A percentile compares a stretch with the other conserved stretches of the same genome.
phyloP scores from a whole-genome alignment of 1,140 invertebrate species.

The Lepidurus arcticus region DNA sequence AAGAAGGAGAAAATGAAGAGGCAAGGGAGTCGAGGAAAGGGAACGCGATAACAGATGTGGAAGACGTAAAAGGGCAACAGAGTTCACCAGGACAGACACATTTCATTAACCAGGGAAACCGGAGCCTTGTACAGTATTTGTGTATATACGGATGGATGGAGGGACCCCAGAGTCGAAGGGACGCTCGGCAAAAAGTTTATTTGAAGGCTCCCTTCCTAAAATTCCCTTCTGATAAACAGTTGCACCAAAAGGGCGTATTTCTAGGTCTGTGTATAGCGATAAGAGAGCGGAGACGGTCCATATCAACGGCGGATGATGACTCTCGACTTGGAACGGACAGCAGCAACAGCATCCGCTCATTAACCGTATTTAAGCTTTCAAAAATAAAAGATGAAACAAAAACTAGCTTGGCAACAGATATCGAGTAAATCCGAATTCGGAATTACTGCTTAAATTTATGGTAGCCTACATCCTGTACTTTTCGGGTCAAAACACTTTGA shows the following conservation, averaged over 20 bases:
- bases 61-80: background rate
- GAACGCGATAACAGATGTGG: background rate
- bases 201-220: background rate
- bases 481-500: background rate
- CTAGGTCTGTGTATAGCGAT: background rate
- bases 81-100: background rate
- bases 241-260: background rate
- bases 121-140: background rate
- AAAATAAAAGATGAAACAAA: background rate
- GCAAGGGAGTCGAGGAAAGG: background rate
- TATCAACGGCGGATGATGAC: conserved; percentile 12
- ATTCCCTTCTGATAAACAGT: conserved; percentile 1
- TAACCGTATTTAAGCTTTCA: background rate
- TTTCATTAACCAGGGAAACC: conserved; percentile 3
- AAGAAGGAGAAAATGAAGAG: background rate
- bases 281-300: background rate
- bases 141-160: background rate
- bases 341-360: conserved; percentile 1
- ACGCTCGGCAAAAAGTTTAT: background rate
- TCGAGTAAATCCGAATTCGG: background rate
- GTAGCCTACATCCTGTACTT: background rate
- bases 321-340: background rate
- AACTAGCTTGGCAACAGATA: conserved; percentile 13
- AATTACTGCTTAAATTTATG: background rate
- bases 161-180: background rate